Conservation (phyloP, 2,797 vertebrate species). For the Aplochiton taeniatus region DNA sequence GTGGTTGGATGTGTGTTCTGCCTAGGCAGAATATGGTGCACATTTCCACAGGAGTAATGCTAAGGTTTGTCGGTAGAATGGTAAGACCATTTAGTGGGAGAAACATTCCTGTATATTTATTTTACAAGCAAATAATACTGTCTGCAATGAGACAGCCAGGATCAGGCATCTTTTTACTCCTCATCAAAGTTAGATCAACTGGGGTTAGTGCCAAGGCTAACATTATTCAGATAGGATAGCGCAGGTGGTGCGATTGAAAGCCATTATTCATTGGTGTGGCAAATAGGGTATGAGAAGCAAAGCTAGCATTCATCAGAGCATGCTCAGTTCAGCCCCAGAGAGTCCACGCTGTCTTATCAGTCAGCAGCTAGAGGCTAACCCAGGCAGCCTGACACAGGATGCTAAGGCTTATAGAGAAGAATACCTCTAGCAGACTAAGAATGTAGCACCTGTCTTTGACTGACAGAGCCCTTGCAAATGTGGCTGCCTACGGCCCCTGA, state of each 20-base stretch:
- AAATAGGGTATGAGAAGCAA: slow-evolving; percentile 8
- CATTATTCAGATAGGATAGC: slow-evolving; percentile 25
- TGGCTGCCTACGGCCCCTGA: slow-evolving; percentile 13
- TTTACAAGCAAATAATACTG: not conserved
- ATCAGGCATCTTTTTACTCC: slow-evolving; percentile 21
- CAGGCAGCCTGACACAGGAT: slow-evolving; percentile 40
- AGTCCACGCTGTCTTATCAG: not conserved
- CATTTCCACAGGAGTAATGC: too few relatives aligned
- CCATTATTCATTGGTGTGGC: slow-evolving; percentile 34
- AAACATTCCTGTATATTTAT: not conserved
- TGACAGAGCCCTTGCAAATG: slow-evolving; percentile 21
- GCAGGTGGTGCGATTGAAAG: slow-evolving; percentile 30
- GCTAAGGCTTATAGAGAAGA: slow-evolving; percentile 32
- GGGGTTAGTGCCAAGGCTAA: slow-evolving; percentile 29
- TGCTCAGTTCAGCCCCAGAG: not conserved
- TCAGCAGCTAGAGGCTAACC: slow-evolving; percentile 18
- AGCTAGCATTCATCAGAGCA: slow-evolving; percentile 23
- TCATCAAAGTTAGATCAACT: slow-evolving; percentile 36
- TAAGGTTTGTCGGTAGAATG: slow-evolving; percentile 8
- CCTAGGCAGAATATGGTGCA: too few relatives aligned
- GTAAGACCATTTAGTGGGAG: not conserved
- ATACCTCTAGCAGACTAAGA: slow-evolving; percentile 24
- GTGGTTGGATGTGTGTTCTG: too few relatives aligned
- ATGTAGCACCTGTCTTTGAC: slow-evolving; percentile 24
- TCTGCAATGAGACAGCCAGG: slow-evolving; percentile 4